Percentiles rank a stretch among this genome's conserved stretches.
Conservation (phyloP, 2,113 vertebrate species). For the Zapornia atra region DNA sequence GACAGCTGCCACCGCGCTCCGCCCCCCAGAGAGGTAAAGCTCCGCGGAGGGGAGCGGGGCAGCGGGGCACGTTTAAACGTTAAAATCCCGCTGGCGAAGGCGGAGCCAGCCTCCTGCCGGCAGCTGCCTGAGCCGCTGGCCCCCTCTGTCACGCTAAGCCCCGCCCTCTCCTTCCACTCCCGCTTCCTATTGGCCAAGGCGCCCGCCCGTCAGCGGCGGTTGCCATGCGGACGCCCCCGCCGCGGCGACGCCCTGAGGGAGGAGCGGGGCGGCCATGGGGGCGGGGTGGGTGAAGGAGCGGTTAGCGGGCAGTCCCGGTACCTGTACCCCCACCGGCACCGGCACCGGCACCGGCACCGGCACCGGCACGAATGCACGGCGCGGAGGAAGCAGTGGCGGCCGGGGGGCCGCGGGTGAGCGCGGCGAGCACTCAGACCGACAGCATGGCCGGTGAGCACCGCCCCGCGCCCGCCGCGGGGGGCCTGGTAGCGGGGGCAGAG, state of each 20-base stretch:
- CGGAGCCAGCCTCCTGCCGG: accelerated
- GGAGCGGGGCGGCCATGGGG: background rate
- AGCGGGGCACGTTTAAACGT: accelerated
- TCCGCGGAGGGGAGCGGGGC: accelerated
- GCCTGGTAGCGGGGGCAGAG: background rate
- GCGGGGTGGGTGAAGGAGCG: background rate
- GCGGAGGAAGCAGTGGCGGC: background rate
- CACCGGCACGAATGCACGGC: slow-evolving; percentile 53
- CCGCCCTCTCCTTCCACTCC: accelerated
- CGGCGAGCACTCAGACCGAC: slow-evolving; percentile 73
- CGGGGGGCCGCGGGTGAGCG: slow-evolving; percentile 33
- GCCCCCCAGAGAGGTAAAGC: accelerated
- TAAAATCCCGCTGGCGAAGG: accelerated
- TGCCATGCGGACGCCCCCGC: background rate
- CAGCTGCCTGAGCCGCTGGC: too few relatives aligned
- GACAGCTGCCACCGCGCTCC: accelerated
- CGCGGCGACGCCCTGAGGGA: background rate
- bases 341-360: too few relatives aligned
- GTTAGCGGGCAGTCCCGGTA: too few relatives aligned
- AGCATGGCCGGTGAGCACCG: slow-evolving; percentile 73
- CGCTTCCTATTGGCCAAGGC: background rate
- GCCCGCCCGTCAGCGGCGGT: background rate
- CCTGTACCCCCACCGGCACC: too few relatives aligned
- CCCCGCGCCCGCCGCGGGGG: background rate
- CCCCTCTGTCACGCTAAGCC: background rate